Base-by-base conservation (phyloP, 1,140 invertebrate species). In the Caerostris extrusa region DNA sequence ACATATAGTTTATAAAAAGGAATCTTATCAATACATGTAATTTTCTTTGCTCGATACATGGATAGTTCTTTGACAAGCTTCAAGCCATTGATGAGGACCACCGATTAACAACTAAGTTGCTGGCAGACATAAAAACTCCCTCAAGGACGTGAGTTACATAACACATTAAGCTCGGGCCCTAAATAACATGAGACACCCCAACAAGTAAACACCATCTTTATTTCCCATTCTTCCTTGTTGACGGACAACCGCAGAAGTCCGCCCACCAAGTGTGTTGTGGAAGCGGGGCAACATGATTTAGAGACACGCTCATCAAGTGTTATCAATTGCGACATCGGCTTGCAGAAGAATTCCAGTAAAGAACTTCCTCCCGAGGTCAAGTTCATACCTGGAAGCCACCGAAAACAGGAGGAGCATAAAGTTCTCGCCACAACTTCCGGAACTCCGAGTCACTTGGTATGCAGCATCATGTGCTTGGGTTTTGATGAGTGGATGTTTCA, bases 321-420 rank as follows among this genome's bases (percentile, higher is more conserved):
- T 58, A 83, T 77, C 69, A 50, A 19, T 53, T 77, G 19, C 34
- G 69, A 77, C 69, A 77, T 77, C 34, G 34, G 12, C 69, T 34
- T 4, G 19, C 19, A 5, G 50, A 77, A 14, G 19, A 82, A 85
- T 85, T 58, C 57, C 55, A 57, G 85, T 87, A 87, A 87, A 87
- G 50, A 87, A 64, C 82, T 56, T 85, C 55, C 57, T 85, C 17
- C 50, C 34, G 85, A 87, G 85, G 85, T 87, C 85, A 87, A 87
- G 85, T 87, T 87, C 85, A 87, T 61, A 50, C 57, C 58, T 17
- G 69, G 69, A 10, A 57, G 82, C 55, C 55, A 85, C 7, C 4
- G 17, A 64, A n/a, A 56, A 56, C 55, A 19, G 55, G 56, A 85
- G 34, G 53, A 34, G 2, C 57, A 61, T 50, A 87, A 87, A 64